Evolutionary conservation across 2,797 vertebrate genomes (phyloP), one percentile per base, ranked within the genome.

Genomic region (Simalia tracyae): DNA sequence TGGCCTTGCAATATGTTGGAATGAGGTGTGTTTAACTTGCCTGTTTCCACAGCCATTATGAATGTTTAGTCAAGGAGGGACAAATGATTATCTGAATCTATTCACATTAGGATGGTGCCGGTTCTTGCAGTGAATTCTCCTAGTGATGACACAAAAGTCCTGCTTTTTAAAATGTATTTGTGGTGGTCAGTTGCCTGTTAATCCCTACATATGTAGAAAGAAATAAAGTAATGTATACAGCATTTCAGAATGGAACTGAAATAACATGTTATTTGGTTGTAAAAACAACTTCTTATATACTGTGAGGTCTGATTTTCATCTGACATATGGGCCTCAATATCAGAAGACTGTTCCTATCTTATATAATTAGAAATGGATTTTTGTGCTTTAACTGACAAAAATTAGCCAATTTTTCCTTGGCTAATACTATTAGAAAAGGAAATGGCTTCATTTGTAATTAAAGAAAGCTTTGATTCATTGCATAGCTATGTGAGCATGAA

Each of bases 391-490:
- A 88, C 42, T 88, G 66, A n/a, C n/a, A 87, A 63, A 81, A 56
- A 31, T 81, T 81, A 64, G 85, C 22, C 61, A 90, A 50, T 84
- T 60, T 84, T 42, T 28, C 59, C 68, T 5, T 57, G 42, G 50
- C 46, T 84, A 92, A 92, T 87, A 84, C 57, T n/a, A 92, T 92
- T 87, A 63, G 85, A 92, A 89, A 88, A 61, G 89, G 89, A 90
- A 92, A 92, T 90, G 85, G 85, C 89, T 90, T 90, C 54, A 88
- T 90, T 90, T 92, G 64, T 90, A 90, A 90, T 66, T 90, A 72
- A 92, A 8, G 50, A 88, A 85, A 87, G 76, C 92, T 63, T 66
- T 24, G 1, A 90, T 81, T 92, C 66, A 84, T 90, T 90, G 68
- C 56, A 86, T n/a, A 88, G 68, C 84, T 92, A 92, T 88, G 50